Base-by-base conservation (phyloP, 2,888 invertebrate genomes). In the Eledona agricola region DNA sequence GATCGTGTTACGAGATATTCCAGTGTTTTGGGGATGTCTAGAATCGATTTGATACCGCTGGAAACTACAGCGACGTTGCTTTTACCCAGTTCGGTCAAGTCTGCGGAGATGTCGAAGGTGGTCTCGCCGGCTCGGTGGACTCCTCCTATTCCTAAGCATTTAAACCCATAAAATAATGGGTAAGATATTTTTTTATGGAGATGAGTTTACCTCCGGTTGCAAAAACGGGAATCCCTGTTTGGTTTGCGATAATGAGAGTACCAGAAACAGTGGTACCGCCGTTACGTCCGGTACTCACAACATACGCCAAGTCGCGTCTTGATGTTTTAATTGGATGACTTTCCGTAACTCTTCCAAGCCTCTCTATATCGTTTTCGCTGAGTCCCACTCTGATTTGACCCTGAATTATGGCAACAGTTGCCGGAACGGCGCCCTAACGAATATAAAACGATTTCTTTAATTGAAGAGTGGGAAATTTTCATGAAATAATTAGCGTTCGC, bases 251-350 rank as follows among this genome's bases (percentile, higher is more conserved):
- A 17, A 94, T 79, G 79, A 97, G 87, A 0, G 98, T 99, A 0
- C 91, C 96, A 0, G 96, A 90, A 1, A 99, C 98, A 0, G 99
- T 99, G 0, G 98, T 98, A 1, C 98, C 98, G 0, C 97, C 96
- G 69, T 86, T 86, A 12, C 84, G 71, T 35, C 79, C 77, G 60
- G 83, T 81, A n/a, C 88, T 85, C 6, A 89, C 64, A 5, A 90
- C 85, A 55, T 83, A 87, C 0, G 94, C 85, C 16, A 96, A 79
- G 78, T 97, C 96, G 58, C 96, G 80, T 4, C 93, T 80, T 0
- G 97, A 96, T 11, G 92, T 89, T 78, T 98, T 98, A 2, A 93
- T 78, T 28, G 75, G 80, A 59, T 73, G 78, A 49, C 72, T 77
- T 10, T 60, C 59, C 37, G 71, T 62, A 2, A 69, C 70, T 28